Percentiles rank a stretch among this genome's conserved stretches.
phyloP scores from a whole-genome alignment of 2,113 vertebrate species.

The Sylvietta virens region DNA sequence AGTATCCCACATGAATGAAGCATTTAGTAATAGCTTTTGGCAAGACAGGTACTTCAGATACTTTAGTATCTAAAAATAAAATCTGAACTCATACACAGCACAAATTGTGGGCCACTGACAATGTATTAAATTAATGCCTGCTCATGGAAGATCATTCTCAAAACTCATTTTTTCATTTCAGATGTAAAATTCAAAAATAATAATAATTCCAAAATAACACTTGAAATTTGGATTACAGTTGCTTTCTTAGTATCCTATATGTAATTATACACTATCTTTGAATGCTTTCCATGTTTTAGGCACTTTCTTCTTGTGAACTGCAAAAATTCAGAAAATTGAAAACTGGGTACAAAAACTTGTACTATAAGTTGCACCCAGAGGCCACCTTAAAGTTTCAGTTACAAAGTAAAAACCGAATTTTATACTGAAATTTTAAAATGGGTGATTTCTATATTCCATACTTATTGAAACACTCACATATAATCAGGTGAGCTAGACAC shows the following conservation, averaged over 20 bases:
- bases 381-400: neutral
- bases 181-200: neutral
- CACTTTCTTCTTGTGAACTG: neutral
- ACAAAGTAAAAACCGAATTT: neutral
- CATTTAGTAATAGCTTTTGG: neutral
- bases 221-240: neutral
- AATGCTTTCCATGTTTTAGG: neutral
- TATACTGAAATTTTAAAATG: neutral
- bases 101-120: neutral
- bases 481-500: neutral
- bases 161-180: neutral
- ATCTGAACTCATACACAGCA: rapidly evolving
- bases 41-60: neutral
- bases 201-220: neutral
- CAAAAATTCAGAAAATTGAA: neutral
- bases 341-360: neutral
- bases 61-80: neutral
- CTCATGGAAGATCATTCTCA: neutral
- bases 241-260: neutral
- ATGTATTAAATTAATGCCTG: neutral
- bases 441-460: neutral
- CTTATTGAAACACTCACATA: neutral
- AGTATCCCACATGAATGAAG: neutral
- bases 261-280: neutral
- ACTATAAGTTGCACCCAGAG: neutral